Evolutionary conservation across 2,888 invertebrate species (phyloP).

Genomic region (Tyria jacobaeae): DNA sequence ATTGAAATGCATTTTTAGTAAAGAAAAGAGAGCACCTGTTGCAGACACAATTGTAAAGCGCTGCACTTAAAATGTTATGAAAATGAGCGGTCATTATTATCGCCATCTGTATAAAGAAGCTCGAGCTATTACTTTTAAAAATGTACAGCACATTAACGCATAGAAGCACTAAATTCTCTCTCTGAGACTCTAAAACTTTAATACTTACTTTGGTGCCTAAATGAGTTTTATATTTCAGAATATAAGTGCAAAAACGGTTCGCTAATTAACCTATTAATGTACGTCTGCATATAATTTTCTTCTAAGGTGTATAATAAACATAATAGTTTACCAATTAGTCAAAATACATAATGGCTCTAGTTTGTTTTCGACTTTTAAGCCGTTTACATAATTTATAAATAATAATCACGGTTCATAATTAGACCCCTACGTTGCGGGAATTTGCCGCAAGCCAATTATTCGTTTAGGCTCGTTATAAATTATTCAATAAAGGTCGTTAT

Average conservation of each 20-base stretch:
- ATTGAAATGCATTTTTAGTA: background rate
- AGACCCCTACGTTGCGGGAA: background rate
- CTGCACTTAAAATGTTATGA: background rate
- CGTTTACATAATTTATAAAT: slow-evolving; percentile 15
- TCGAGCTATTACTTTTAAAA: background rate
- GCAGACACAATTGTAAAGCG: background rate
- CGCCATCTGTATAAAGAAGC: background rate
- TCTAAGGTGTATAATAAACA: background rate
- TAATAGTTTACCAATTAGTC: background rate
- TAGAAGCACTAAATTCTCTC: background rate
- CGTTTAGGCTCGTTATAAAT: slow-evolving; percentile 14
- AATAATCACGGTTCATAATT: slow-evolving; percentile 14
- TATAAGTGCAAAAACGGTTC: background rate
- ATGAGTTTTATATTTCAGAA: background rate
- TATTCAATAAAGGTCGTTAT: slow-evolving; percentile 12
- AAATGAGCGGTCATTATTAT: background rate
- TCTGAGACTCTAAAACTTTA: no score
- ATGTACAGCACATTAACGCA: background rate
- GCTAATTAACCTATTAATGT: background rate
- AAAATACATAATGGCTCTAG: background rate
- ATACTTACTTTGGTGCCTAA: background rate
- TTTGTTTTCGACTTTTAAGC: background rate
- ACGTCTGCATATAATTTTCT: no score
- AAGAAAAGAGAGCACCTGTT: background rate
- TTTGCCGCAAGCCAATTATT: slow-evolving; percentile 20